Base-by-base conservation (phyloP, 1,140 invertebrate genomes). In the Branchinecta lynchi region DNA sequence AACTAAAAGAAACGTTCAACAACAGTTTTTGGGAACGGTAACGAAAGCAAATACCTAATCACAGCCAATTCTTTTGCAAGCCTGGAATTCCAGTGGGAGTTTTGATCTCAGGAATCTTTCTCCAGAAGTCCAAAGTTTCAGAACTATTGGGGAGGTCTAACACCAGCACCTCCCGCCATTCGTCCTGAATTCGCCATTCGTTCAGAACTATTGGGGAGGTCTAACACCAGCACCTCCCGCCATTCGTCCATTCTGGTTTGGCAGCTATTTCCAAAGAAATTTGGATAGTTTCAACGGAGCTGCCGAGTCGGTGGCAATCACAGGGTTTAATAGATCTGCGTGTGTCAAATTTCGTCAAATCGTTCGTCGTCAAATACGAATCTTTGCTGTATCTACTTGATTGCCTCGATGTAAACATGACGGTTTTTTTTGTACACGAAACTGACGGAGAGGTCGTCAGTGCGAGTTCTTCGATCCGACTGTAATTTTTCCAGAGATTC, bases 1-100 rank as follows among this genome's bases (percentile, higher is more conserved):
- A 51, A 9, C 9, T n/a, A 9, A 51, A 51, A 51, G 46, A 51
- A 51, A 51, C 46, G 46, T 51, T 51, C 46, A 51, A 51, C 46
- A n/a, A 51, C 46, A n/a, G 46, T n/a, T 9, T 9, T 51, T 51
- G 46, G n/a, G 46, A 51, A 51, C n/a, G 46, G n/a, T 51, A 51
- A n/a, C 46, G 46, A 51, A 51, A 51, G 46, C 46, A 51, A 51
- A 51, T 51, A n/a, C 46, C 46, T 51, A 51, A 51, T 51, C 46
- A 51, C 46, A 51, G n/a, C 46, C 46, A 51, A 9, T 9, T 9
- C 9, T 9, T 51, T 51, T 51, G 46, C 46, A 51, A 51, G n/a
- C 46, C 46, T 51, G 9, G 46, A n/a, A 51, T n/a, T 51, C n/a
- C 46, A n/a, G n/a, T n/a, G n/a, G n/a, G 9, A 51, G 46, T 51